Evolutionary conservation across 2,113 vertebrate genomes (phyloP), one percentile per base, ranked within the genome.

Genomic region (Psammodynastes pulverulentus): DNA sequence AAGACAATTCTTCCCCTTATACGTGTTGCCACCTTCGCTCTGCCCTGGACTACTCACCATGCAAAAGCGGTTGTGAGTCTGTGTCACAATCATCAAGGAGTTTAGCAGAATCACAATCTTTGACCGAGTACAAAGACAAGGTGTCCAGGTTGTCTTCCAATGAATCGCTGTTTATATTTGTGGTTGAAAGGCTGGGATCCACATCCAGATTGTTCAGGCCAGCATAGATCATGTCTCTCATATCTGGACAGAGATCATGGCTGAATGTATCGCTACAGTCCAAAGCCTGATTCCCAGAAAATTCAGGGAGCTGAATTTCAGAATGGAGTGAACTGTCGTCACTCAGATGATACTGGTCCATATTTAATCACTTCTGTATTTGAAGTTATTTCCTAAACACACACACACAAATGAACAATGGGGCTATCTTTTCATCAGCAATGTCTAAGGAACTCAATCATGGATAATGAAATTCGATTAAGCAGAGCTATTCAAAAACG

Each of bases 331-430:
- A 4, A 0, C 84, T 90, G 86, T 97, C 93, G 0, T 96, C 94
- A 24, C 86, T 84, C 0, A 96, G 90, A 92, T n/a, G 91, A 84
- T 95, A 96, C 56, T 88, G 96, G 26, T 97, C 97, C 97, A 97
- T 97, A 88, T 91, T 43, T 86, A 58, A 58, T 49, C 7, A 43
- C 90, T 86, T 93, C 46, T 46, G n/a, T n/a, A 67, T 3, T n/a
- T 26, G 9, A 23, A 7, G 90, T 21, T 23, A 79, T 34, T 52
- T 92, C 93, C 96, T 96, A 90, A 92, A 93, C 89, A 93, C 0
- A 21, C 9, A 67, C 12, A 72, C 4, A 72, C 1, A 79, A 2
- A 72, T 5, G 43, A 21, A 43, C 34, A 39, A 79, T 9, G 17
- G 72, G 34, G 72, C 72, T 3, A 8, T 8, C 15, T 79, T 34